Conservation (phyloP, 2,888 invertebrate species). For the Aproaerema taeniolella region DNA sequence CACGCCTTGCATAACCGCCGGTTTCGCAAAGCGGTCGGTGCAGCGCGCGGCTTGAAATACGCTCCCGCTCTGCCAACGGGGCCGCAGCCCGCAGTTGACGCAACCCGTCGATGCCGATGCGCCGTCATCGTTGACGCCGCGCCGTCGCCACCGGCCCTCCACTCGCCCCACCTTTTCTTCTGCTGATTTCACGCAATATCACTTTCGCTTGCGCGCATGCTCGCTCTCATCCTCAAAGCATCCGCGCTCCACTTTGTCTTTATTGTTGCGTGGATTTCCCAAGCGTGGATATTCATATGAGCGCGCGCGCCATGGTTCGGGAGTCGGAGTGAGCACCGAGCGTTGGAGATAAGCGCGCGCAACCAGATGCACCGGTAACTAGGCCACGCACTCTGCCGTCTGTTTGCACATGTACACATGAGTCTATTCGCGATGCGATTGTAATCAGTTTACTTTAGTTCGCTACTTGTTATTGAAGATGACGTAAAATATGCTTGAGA, state of each 20-base stretch:
- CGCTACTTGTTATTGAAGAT: neutral
- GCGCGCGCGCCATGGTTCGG: conserved; percentile 24
- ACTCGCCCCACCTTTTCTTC: conserved; percentile 45
- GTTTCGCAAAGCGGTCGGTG: conserved; percentile 74
- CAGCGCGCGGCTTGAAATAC: conserved; percentile 72
- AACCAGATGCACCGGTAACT: conserved; percentile 60
- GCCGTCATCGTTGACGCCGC: conserved; percentile 21
- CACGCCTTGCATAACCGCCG: conserved; percentile 73
- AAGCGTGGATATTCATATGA: conserved; percentile 15
- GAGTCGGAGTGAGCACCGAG: conserved; percentile 28
- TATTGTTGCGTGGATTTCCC: conserved; percentile 18
- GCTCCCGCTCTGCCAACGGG: conserved; percentile 59
- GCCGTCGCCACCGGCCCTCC: conserved; percentile 17
- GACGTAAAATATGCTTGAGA: conserved; percentile 20
- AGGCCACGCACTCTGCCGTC: conserved; percentile 59
- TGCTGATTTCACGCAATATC: conserved; percentile 57
- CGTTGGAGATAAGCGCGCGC: conserved; percentile 43
- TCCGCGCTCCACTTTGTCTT: conserved; percentile 40
- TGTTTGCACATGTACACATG: conserved; percentile 35
- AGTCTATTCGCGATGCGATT: conserved; percentile 11
- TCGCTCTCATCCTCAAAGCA: conserved; percentile 57
- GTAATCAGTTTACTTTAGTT: neutral
- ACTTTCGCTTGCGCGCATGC: conserved; percentile 60
- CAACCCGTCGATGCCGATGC: conserved; percentile 34
- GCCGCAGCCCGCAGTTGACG: conserved; percentile 50